These are phyloP conservation scores for Gephyroberyx darwinii DNA, from an alignment of 2,797 vertebrate genomes.

Conservation along the genomic window DNA sequence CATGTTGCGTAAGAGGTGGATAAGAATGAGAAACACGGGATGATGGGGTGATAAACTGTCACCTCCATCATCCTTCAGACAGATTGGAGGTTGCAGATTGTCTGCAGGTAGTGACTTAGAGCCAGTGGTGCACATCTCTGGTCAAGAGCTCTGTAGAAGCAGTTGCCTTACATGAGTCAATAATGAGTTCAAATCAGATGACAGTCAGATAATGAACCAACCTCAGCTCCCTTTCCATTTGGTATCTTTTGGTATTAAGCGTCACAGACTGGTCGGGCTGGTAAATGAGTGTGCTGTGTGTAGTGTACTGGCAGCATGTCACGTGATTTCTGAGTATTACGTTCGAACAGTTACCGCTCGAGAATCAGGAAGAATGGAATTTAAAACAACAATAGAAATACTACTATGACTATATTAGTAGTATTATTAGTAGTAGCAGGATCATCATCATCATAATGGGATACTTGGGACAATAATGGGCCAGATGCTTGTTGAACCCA, in stretches of 20 bases:
- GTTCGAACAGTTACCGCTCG: not conserved
- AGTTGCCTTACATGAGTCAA: no score
- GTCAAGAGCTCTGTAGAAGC: not conserved
- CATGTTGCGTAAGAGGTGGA: not conserved
- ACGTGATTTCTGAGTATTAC: not conserved
- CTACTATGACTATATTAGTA: no score
- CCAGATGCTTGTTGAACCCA: no score
- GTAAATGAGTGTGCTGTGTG: no score
- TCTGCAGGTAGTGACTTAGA: not conserved
- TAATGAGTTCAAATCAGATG: no score
- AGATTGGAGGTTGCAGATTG: conserved; percentile 21
- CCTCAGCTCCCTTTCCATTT: not conserved
- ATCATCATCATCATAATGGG: not conserved
- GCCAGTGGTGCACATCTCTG: conserved; percentile 22
- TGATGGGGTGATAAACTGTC: conserved; percentile 51
- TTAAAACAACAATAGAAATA: no score
- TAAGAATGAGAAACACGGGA: not conserved
- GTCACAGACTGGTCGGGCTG: no score
- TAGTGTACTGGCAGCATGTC: no score
- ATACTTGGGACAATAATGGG: no score
- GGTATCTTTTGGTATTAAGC: no score
- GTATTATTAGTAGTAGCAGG: no score
- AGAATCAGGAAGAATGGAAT: no score
- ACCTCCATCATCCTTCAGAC: conserved; percentile 32
- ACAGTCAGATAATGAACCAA: not conserved